Percentiles rank a stretch among this genome's conserved stretches.
phyloP scores from a whole-genome alignment of 2,113 vertebrate genomes.

The Rhinoptilus africanus region DNA sequence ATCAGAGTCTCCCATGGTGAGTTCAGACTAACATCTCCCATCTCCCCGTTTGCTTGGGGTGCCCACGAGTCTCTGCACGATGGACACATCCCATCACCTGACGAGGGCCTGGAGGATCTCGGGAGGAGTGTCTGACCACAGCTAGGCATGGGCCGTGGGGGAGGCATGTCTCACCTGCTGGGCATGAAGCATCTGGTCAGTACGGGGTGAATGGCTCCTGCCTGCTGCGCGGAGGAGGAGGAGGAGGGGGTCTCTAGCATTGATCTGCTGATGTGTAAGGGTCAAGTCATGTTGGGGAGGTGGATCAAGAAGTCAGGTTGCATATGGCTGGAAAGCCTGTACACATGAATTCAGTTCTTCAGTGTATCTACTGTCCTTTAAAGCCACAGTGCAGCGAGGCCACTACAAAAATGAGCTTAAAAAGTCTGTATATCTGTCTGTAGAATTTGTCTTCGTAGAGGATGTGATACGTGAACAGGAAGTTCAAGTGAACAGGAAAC shows the following conservation, averaged over 20 bases:
- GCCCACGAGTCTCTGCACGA: accelerated
- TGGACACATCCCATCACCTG: neutral
- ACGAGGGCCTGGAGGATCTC: neutral
- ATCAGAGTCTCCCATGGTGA: accelerated
- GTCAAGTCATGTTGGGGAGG: neutral
- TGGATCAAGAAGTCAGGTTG: neutral
- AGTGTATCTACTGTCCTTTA: neutral
- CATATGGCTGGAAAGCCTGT: neutral
- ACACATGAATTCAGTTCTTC: neutral
- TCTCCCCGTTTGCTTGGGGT: neutral
- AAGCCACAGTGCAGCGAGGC: neutral
- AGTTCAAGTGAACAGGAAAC: neutral
- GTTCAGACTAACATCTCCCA: neutral
- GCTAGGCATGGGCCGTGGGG: neutral
- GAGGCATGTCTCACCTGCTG: neutral
- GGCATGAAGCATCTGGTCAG: neutral
- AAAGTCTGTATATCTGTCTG: neutral
- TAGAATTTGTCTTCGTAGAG: neutral
- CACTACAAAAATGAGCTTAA: neutral
- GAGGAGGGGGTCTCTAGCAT: neutral
- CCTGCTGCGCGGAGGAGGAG: neutral
- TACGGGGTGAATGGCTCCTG: neutral
- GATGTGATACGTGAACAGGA: neutral
- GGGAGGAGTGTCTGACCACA: neutral
- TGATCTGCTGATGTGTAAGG: neutral